These are phyloP conservation scores for Pimephales promelas DNA, from an alignment of 2,113 vertebrate genomes.

Conservation along the genomic window DNA sequence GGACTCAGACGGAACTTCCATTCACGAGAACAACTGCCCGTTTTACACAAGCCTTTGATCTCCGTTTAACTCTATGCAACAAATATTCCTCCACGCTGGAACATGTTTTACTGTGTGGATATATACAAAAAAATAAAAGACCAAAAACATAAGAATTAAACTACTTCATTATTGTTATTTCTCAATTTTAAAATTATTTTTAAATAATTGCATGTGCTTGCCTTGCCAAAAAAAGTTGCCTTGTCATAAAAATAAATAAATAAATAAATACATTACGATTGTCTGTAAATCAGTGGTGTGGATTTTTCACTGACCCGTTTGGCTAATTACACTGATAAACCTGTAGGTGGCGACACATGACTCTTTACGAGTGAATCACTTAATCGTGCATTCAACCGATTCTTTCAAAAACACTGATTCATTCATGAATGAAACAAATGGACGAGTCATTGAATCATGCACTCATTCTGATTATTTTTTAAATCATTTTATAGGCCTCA, in stretches of 20 bases:
- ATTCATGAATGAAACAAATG: background rate
- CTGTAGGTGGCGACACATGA: background rate
- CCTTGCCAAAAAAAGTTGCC: background rate
- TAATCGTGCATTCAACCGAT: background rate
- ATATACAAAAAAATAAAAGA: background rate
- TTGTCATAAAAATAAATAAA: too few relatives aligned
- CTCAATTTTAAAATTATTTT: background rate
- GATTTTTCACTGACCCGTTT: background rate
- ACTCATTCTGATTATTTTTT: background rate
- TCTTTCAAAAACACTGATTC: background rate
- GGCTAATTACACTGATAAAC: background rate
- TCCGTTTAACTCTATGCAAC: conserved; percentile 69
- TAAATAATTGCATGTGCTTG: too few relatives aligned
- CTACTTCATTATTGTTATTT: background rate
- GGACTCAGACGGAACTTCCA: conserved; percentile 76
- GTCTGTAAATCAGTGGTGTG: background rate
- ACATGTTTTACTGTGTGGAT: background rate
- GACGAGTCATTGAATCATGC: background rate
- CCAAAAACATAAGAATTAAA: background rate
- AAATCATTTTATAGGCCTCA: too few relatives aligned
- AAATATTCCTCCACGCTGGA: background rate
- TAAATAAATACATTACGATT: background rate
- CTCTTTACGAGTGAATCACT: background rate
- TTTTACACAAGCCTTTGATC: conserved; percentile 82
- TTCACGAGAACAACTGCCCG: conserved; percentile 67